Evolutionary conservation across 1,140 invertebrate genomes (phyloP), one percentile per base, ranked within the genome.

Genomic region (Drosophila nasuta): DNA sequence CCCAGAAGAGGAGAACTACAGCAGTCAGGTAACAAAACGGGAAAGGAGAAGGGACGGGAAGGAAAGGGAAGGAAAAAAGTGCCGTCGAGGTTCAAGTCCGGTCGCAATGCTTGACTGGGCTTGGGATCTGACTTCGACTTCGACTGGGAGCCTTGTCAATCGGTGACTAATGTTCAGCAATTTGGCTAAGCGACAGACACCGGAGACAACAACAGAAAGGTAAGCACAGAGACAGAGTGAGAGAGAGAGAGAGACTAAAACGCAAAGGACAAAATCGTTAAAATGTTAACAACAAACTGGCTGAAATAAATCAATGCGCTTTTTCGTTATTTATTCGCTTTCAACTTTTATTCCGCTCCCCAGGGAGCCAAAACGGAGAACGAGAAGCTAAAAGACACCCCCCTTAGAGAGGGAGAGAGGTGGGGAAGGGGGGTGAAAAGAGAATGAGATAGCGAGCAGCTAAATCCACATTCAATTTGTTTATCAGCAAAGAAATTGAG

Each of bases 131-230:
- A 38, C 35, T 46, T 8, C 15, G 51, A 20, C 45, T 71, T 62
- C 59, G 79, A 65, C 72, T 64, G 54, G 66, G 48, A 8, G 81
- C 69, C 82, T 88, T 87, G 83, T 87, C 83, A 87, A 87, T 89
- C 82, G 83, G 83, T 88, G 83, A 88, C 85, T 88, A 88, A 88
- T 88, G 83, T 88, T 89, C 81, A 81, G 83, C 83, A 88, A 88
- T 88, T 88, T 88, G 83, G 83, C 83, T 89, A 88, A 88, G 85
- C 86, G 83, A 88, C 83, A 88, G 83, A 89, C 85, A 86, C 62
- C 64, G 77, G 72, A 82, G 67, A 56, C 59, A 72, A 73, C 62
- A 69, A 56, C 59, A 65, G 17, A 57, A 57, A 62, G 43, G 43
- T 48, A 11, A 52, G 35, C 17, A 38, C 48, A 45, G 49, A 10